Conservation (phyloP, 2,113 vertebrate species). For the Myodes glareolus region DNA sequence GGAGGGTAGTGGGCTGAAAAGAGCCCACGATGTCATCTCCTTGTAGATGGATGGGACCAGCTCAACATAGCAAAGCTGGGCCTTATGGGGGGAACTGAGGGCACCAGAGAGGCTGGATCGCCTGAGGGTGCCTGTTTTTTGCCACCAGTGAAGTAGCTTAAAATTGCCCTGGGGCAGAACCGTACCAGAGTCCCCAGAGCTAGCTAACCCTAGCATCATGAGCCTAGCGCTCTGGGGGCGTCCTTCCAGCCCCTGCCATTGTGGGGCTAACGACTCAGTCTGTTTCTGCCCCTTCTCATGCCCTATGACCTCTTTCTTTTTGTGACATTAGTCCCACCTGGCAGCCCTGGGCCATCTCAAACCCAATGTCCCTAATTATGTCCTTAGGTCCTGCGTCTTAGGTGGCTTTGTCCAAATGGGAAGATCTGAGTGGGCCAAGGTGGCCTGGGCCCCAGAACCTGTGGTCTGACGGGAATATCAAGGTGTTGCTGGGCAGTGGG, state of each 20-base stretch:
- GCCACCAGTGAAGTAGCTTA: neutral
- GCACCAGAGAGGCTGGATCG: too few species aligned
- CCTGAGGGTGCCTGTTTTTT: neutral
- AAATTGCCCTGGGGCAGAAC: neutral
- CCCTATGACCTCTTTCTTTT: too few species aligned
- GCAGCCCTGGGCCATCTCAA: neutral
- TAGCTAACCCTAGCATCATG: neutral
- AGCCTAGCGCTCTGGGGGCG: neutral
- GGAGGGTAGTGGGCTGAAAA: neutral
- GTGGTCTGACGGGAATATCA: neutral
- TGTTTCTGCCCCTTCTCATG: neutral
- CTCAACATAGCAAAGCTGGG: neutral
- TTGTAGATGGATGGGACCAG: neutral
- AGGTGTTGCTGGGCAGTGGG: neutral
- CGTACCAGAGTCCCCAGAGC: too few species aligned
- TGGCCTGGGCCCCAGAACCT: neutral
- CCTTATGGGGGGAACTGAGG: neutral
- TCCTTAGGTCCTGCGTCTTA: neutral
- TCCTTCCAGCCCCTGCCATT: neutral
- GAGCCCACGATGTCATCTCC: neutral
- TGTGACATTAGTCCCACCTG: neutral
- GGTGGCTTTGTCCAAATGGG: neutral
- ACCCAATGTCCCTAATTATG: neutral
- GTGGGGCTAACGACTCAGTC: too few species aligned
- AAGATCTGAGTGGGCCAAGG: neutral